Evolutionary conservation across 1,140 invertebrate species (phyloP).

Genomic region (Drosophila repletoides): DNA sequence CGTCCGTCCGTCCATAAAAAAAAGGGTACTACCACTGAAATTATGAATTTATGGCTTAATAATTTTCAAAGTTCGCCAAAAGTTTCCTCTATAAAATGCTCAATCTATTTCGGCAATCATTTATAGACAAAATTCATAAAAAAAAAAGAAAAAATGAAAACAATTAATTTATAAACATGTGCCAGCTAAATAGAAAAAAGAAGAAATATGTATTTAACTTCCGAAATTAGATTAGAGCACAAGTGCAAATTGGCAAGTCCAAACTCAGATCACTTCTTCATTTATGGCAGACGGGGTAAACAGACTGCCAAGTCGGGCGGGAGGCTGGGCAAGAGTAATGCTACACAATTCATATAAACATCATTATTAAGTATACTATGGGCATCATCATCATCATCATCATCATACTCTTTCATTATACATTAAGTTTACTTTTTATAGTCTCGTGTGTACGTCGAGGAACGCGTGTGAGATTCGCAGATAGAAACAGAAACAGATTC

Average conservation of each 20-base stretch:
- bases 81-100: constrained; percentile 31
- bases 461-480: neutral
- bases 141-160: neutral
- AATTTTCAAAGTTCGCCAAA: constrained; percentile 35
- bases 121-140: constrained; percentile 16
- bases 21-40: no score
- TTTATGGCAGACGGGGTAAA: constrained; percentile 14
- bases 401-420: constrained; percentile 31
- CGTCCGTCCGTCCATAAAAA: no score
- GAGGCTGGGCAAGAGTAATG: neutral
- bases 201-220: constrained; percentile 33
- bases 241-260: constrained; percentile 58
- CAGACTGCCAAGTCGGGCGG: neutral
- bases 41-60: no score
- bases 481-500: constrained; percentile 1
- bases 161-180: neutral
- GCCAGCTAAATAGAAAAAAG: neutral
- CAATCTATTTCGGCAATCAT: constrained; percentile 1
- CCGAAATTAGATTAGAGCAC: constrained; percentile 67
- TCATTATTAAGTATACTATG: no score
- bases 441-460: constrained; percentile 11
- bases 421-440: constrained; percentile 59
- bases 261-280: constrained; percentile 53
- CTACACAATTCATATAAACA: constrained; percentile 6
- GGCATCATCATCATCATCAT: constrained; percentile 24